Conservation (phyloP, 1,140 invertebrate species). For the Notospermus geniculatus region DNA sequence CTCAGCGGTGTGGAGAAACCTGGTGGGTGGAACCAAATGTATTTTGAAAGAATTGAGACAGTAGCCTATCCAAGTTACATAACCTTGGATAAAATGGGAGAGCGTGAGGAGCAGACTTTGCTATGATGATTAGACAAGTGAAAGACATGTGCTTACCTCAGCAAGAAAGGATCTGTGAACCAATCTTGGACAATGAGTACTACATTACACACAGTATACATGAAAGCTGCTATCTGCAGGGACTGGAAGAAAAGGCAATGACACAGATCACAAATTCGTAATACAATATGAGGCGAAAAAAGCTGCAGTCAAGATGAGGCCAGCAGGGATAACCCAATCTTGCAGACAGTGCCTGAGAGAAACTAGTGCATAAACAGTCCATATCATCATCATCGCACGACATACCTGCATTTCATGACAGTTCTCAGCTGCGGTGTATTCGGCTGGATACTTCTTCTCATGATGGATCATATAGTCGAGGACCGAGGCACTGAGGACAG, state of each 20-base stretch:
- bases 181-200: conserved; percentile 83
- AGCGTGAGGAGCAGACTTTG: too few relatives aligned
- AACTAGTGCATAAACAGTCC: too few relatives aligned
- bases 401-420: conserved; percentile 64
- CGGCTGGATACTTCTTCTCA: conserved; percentile 61
- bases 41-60: too few relatives aligned
- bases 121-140: conserved; percentile 8
- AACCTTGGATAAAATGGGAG: too few relatives aligned
- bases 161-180: conserved; percentile 74
- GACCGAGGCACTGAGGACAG: conserved; percentile 66
- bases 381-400: too few relatives aligned
- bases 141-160: conserved; percentile 64
- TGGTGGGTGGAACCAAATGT: conserved; percentile 35
- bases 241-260: conserved; percentile 57
- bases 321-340: too few relatives aligned
- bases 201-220: conserved; percentile 86
- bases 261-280: too few relatives aligned
- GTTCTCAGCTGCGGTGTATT: conserved; percentile 65
- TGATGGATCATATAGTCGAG: conserved; percentile 61
- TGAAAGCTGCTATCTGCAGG: conserved; percentile 76
- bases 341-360: too few relatives aligned
- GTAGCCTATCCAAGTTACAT: too few relatives aligned
- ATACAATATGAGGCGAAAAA: too few relatives aligned
- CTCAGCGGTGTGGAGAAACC: conserved; percentile 79
- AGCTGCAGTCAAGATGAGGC: too few relatives aligned